Evolutionary conservation across 2,113 vertebrate genomes (phyloP).

Genomic region (Lasiurus borealis): DNA sequence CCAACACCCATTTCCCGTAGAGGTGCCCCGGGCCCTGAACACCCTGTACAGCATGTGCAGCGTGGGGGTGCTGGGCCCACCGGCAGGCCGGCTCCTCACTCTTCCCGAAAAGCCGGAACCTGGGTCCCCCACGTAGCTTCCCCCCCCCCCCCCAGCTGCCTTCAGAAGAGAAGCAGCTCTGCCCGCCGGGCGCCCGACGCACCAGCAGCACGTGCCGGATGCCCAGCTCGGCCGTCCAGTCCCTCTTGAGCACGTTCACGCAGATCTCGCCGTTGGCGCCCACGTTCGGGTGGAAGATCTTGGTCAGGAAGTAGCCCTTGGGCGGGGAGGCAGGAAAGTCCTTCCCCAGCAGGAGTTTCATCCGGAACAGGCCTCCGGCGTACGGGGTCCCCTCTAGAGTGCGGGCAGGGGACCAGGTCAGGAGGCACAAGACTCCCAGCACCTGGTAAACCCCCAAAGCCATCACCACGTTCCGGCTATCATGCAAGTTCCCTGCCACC

Average conservation of each 20-base stretch:
- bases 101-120: not conserved
- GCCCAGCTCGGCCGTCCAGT: conserved; percentile 96
- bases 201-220: conserved; percentile 95
- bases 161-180: too few relatives aligned
- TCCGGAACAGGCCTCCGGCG: conserved; percentile 94
- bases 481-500: not conserved
- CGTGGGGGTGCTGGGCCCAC: too few relatives aligned
- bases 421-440: not conserved
- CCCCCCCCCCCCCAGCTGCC: not conserved
- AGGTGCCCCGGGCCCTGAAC: too few relatives aligned
- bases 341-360: conserved; percentile 96
- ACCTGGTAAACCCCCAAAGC: not conserved
- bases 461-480: not conserved
- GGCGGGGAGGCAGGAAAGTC: conserved; percentile 96
- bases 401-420: not conserved
- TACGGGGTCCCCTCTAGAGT: conserved; percentile 94
- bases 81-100: not conserved
- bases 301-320: conserved; percentile 96
- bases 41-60: too few relatives aligned
- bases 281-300: conserved; percentile 97
- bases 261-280: conserved; percentile 96
- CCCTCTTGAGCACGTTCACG: conserved; percentile 95
- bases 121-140: too few relatives aligned
- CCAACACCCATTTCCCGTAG: too few relatives aligned
- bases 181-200: conserved; percentile 74